Base-by-base conservation (phyloP, 2,113 vertebrate species). In the Numida meleagris region DNA sequence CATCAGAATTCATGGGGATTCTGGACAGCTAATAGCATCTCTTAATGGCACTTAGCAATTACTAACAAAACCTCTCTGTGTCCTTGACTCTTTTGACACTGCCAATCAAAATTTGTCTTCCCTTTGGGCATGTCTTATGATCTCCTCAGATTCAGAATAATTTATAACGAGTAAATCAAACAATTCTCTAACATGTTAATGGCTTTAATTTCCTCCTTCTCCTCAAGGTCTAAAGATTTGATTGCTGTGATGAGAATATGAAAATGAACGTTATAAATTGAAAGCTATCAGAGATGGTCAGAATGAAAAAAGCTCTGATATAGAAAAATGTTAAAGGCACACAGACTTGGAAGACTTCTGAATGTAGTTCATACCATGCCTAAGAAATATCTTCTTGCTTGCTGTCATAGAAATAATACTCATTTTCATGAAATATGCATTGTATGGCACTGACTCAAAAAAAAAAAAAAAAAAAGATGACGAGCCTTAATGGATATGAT, bases 111-210 rank as follows among this genome's bases (percentile, higher is more conserved):
- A 91, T 94, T 89, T 87, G 58, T 89, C 62, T 92, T 93, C 96
- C 96, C 95, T 94, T 84, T 94, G 90, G 96, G 89, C 96, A 95
- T 82, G 51, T 95, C 94, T 97, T 97, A 91, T 89, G 82, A 97
- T 92, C 89, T 94, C 82, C 68, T 96, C 53, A 91, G 89, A 91
- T 95, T 97, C 90, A 78, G 94, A 96, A 95, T 96, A 89, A 96
- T 96, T 97, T 93, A 92, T 97, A 97, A 97, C 96, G 94, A 97
- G 94, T 97, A 97, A 98, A 97, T 97, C 95, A 97, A 97, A 96
- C 90, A 96, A 89, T 96, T 94, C 75, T 95, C 81, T 94, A 97
- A 96, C 94, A 95, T 94, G 88, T 97, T 98, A 98, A 98, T 97
- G 93, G 97, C 83, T 94, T 96, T 97, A 97, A 97, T 97, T 97